Evolutionary conservation across 1,140 invertebrate species (phyloP), one percentile per base, ranked within the genome.

Genomic region (Drosophila sechellia): DNA sequence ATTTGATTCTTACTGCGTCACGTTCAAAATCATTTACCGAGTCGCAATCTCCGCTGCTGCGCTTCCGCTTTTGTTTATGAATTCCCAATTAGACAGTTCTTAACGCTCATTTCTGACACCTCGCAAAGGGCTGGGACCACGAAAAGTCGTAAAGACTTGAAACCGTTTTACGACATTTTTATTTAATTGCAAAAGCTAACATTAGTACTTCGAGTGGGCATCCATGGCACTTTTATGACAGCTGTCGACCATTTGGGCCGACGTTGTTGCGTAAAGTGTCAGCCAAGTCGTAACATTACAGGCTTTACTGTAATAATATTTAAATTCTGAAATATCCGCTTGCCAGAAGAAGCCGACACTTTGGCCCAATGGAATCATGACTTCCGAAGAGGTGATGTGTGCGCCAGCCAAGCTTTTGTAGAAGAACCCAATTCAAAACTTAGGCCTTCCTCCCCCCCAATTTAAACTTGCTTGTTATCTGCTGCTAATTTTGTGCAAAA

Each of bases 21-120:
- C 81, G 81, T 77, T 39, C 71, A 15, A 35, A 17, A 25, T 8
- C 31, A 31, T 31, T 31, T 31, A 31, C 31, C 0, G 31, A 31
- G 31, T 31, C 31, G 31, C 8, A 31, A 0, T 31, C 25, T 48
- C 22, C 31, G 39, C 13, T 57, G 34, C 20, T 12, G 34, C 37
- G 34, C 50, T 25, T 57, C 57, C 17, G 31, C 46, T 63, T 55
- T 64, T 79, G 40, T 79, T 87, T 85, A 86, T 87, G 84, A 87
- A 86, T 83, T 76, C 74, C 54, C 87, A 86, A 86, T 86, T 86
- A 85, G 63, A 65, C 81, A 73, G 39, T 79, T 85, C 77, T 42
- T 61, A 66, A 73, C 74, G 61, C 74, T 78, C 81, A 87, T 87
- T 87, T 86, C 79, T 81, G 83, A 86, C 81, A 86, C 81, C 81